Conservation (phyloP, 2,888 invertebrate genomes). For the Plagodis pulveraria region DNA sequence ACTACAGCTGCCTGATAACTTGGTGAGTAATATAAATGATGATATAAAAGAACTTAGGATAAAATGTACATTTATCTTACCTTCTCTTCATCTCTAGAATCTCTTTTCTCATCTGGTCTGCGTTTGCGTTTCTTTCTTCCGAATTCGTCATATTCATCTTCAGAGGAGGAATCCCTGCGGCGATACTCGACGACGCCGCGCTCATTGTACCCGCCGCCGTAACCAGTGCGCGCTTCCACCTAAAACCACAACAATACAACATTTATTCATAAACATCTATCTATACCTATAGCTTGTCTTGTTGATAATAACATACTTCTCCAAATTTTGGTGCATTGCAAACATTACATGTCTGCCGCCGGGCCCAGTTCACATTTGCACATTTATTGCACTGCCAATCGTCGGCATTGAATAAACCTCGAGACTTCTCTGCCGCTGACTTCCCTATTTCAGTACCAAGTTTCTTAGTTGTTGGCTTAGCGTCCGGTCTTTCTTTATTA, state of each 20-base stretch:
- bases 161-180: constrained; percentile 92
- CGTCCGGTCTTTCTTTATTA: constrained; percentile 87
- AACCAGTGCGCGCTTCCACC: constrained; percentile 91
- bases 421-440: constrained; percentile 98
- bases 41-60: no score
- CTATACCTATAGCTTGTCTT: constrained; percentile 4
- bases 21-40: no score
- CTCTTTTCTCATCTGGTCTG: constrained; percentile 17
- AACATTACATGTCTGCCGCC: constrained; percentile 98
- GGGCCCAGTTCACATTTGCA: constrained; percentile 99
- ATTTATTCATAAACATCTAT: neutral
- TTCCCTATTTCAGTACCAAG: constrained; percentile 98
- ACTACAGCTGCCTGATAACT: neutral
- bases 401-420: constrained; percentile 98
- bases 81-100: constrained; percentile 70
- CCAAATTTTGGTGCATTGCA: constrained; percentile 99
- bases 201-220: constrained; percentile 97
- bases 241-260: constrained; percentile 44
- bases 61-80: constrained; percentile 35
- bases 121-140: constrained; percentile 86
- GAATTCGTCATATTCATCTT: constrained; percentile 98
- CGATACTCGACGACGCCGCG: constrained; percentile 98
- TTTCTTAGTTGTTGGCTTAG: constrained; percentile 87
- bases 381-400: constrained; percentile 99
- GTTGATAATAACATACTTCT: constrained; percentile 87